Conservation (phyloP, 2,113 vertebrate genomes). For the Cisticola juncidis region DNA sequence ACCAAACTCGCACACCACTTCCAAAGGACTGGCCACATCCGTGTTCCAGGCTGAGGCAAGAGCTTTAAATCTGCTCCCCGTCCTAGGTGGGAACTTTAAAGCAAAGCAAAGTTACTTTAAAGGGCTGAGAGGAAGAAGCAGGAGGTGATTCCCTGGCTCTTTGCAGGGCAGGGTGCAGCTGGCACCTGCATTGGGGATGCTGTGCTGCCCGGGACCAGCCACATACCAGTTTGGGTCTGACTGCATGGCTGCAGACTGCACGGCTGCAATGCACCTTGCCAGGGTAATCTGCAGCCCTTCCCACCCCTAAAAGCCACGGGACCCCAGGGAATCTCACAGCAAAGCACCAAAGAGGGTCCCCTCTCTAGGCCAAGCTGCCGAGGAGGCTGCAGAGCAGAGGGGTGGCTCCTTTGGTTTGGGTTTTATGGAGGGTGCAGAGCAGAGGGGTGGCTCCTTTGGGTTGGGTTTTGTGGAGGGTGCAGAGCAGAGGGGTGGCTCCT, state of each 20-base stretch:
- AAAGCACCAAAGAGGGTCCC: neutral
- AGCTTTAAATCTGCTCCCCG: neutral
- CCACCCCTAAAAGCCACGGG: neutral
- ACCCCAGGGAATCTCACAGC: neutral
- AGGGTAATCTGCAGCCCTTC: neutral
- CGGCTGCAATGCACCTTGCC: neutral
- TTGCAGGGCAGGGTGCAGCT: neutral
- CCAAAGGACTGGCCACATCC: neutral
- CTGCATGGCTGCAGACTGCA: no score
- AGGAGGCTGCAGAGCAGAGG: neutral
- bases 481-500: neutral
- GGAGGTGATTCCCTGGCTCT: neutral
- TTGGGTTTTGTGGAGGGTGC: neutral
- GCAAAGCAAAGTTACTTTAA: neutral
- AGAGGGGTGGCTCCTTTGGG: constrained; percentile 21
- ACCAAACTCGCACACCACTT: neutral
- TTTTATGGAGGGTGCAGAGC: constrained; percentile 6
- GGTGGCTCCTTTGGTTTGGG: constrained; percentile 12
- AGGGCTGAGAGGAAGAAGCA: neutral
- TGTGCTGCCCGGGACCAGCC: neutral
- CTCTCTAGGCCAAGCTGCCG: neutral
- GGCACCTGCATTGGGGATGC: fast-evolving
- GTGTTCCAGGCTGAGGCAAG: constrained; percentile 3
- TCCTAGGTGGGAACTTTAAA: neutral
- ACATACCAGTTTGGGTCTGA: neutral